These are phyloP conservation scores for Pinctada fucata DNA, from an alignment of 2,888 invertebrate species.

Conservation along the genomic window DNA sequence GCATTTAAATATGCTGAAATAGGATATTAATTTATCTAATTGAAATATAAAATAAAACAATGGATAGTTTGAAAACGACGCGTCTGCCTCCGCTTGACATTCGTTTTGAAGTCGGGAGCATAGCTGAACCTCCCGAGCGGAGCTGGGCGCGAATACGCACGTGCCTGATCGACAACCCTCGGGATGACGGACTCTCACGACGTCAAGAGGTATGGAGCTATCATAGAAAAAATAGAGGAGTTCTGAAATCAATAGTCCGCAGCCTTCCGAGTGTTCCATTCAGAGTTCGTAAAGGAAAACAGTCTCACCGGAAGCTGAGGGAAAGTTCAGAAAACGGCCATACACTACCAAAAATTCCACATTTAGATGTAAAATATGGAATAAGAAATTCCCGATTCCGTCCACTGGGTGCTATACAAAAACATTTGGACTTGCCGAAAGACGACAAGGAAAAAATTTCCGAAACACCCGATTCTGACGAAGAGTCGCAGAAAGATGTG, in stretches of 20 bases:
- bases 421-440: neutral
- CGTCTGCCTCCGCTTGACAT: constrained; percentile 28
- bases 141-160: constrained; percentile 41
- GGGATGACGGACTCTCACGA: constrained; percentile 33
- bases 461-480: neutral
- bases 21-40: too few species aligned
- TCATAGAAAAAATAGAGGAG: constrained; percentile 41
- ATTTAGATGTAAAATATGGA: constrained; percentile 1
- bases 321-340: constrained; percentile 9
- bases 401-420: constrained; percentile 25
- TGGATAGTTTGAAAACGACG: constrained; percentile 32
- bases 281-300: constrained; percentile 29
- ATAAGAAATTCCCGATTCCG: constrained; percentile 4
- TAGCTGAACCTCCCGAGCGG: constrained; percentile 28
- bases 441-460: neutral
- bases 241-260: constrained; percentile 38
- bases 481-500: neutral
- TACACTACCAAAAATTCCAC: constrained; percentile 13
- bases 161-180: constrained; percentile 43
- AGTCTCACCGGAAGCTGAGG: constrained; percentile 4
- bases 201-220: constrained; percentile 43
- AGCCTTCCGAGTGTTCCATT: constrained; percentile 37
- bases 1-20: too few species aligned
- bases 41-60: too few species aligned
- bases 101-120: constrained; percentile 34